phyloP scores from a whole-genome alignment of 2,888 invertebrate species.

The Acronicta leporina region DNA sequence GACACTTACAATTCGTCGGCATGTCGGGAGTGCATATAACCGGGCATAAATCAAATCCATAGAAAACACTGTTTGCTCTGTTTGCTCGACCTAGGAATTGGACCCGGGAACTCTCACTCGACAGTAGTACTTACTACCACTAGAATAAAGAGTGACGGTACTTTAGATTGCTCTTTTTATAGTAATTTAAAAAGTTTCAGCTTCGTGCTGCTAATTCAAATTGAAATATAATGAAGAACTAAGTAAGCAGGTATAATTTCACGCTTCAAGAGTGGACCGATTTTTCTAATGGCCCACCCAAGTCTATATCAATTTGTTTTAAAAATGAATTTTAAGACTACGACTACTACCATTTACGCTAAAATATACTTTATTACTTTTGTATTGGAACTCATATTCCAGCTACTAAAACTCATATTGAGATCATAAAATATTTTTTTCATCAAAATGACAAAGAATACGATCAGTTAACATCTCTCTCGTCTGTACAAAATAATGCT shows the following conservation, averaged over 20 bases:
- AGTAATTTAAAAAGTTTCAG: no score
- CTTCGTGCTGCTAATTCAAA: neutral
- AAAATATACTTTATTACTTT: conserved; percentile 16
- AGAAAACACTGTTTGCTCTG: no score
- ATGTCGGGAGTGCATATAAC: no score
- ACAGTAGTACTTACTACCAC: no score
- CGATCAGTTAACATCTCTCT: conserved; percentile 31
- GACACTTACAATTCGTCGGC: no score
- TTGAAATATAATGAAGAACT: conserved; percentile 14
- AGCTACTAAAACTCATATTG: conserved; percentile 17
- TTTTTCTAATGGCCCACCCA: conserved; percentile 27
- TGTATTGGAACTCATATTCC: conserved; percentile 13
- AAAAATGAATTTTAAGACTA: conserved; percentile 18
- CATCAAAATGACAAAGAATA: conserved; percentile 48
- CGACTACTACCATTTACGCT: no score
- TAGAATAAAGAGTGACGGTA: no score
- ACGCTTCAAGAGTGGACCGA: conserved; percentile 11
- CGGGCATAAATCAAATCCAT: no score
- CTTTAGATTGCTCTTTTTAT: no score
- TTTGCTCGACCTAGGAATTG: no score
- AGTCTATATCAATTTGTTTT: conserved; percentile 32
- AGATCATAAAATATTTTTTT: conserved; percentile 50
- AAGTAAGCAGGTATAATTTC: conserved; percentile 15
- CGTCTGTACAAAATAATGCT: conserved; percentile 38
- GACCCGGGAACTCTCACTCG: no score